phyloP scores from a whole-genome alignment of 2,888 invertebrate species.

The Drosophila antonietae region DNA sequence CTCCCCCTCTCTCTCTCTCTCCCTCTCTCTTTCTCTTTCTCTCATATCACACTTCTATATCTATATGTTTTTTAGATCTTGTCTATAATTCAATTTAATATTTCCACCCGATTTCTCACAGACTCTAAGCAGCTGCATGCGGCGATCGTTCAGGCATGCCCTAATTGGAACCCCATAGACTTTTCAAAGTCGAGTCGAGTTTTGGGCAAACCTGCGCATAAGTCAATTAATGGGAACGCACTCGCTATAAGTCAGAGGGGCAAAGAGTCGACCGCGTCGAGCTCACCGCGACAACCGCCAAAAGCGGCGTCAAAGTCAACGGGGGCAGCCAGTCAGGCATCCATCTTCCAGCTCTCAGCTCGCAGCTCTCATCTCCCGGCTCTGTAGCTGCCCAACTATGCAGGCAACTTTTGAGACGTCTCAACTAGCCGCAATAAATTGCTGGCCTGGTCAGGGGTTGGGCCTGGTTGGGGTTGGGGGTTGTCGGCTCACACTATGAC shows the following conservation, averaged over 20 bases:
- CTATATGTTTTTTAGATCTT: neutral
- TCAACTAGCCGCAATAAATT: constrained; percentile 70
- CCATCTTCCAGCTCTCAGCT: constrained; percentile 1
- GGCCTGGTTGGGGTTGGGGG: constrained; percentile 13
- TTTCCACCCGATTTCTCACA: neutral
- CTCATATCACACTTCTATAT: neutral
- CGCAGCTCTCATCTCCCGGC: neutral
- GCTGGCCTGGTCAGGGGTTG: constrained; percentile 26
- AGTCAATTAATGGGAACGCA: constrained; percentile 68
- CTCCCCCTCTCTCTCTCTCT: neutral
- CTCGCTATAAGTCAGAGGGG: constrained; percentile 63
- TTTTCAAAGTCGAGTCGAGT: neutral
- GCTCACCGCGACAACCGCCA: constrained; percentile 74
- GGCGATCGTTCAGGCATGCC: neutral
- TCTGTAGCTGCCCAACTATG: constrained; percentile 21
- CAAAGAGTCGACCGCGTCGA: constrained; percentile 43
- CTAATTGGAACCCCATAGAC: constrained; percentile 74
- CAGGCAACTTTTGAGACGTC: constrained; percentile 61
- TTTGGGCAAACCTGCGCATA: constrained; percentile 16
- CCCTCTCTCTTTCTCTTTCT: neutral
- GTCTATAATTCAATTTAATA: neutral
- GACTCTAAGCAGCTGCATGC: constrained; percentile 16
- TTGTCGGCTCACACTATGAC: constrained; percentile 20
- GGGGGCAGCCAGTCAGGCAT: constrained; percentile 32
- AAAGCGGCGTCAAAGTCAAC: constrained; percentile 73